Conservation (phyloP, 2,797 vertebrate species). For the Aulostomus chinensis region DNA sequence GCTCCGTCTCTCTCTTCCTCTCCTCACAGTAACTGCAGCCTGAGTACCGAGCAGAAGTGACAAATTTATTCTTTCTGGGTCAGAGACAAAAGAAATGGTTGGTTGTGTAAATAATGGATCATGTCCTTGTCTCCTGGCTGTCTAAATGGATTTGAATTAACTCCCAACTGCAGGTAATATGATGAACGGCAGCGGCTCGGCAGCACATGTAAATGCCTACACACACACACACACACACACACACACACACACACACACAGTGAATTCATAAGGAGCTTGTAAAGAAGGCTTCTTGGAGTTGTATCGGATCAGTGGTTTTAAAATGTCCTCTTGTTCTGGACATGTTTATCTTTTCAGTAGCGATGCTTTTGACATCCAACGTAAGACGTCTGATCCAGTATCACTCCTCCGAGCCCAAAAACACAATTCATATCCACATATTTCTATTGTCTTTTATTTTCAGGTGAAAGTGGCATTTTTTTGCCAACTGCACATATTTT, state of each 20-base stretch:
- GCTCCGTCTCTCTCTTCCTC: slow-evolving; percentile 6
- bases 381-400: no score
- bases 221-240: not conserved
- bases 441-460: no score
- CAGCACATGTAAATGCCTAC: slow-evolving; percentile 21
- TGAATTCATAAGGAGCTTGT: no score
- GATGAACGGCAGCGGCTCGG: slow-evolving; percentile 15
- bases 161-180: slow-evolving; percentile 26
- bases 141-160: slow-evolving; percentile 53
- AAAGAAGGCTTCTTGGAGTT: no score
- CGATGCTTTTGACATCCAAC: no score
- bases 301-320: no score
- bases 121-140: slow-evolving; percentile 45
- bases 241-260: not conserved
- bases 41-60: slow-evolving; percentile 43
- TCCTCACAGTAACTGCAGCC: slow-evolving; percentile 4
- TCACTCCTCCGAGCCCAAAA: no score
- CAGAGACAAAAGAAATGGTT: slow-evolving; percentile 51
- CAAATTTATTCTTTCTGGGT: slow-evolving; percentile 65
- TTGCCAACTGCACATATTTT: no score
- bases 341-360: no score
- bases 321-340: no score
- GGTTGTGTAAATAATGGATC: slow-evolving; percentile 66
- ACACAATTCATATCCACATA: no score
- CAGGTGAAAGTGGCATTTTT: no score